Percentiles rank a stretch among this genome's conserved stretches.
phyloP scores from a whole-genome alignment of 2,113 vertebrate genomes.

The Petromus typicus region DNA sequence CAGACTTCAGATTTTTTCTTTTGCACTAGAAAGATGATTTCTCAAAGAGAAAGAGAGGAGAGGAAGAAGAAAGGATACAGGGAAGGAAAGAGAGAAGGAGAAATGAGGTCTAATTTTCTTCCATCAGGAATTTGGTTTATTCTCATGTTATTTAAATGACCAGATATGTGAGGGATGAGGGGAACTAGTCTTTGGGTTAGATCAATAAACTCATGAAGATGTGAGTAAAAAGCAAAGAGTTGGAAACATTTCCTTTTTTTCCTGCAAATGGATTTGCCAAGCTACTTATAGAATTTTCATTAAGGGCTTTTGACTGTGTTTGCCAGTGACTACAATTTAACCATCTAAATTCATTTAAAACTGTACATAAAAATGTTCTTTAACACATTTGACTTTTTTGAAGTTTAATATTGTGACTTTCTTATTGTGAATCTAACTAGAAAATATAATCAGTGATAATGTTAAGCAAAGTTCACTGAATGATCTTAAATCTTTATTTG shows the following conservation, averaged over 20 bases:
- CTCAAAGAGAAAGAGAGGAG: neutral
- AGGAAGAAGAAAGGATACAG: neutral
- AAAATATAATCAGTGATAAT: neutral
- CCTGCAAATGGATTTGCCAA: neutral
- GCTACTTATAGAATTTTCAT: neutral
- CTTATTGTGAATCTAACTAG: neutral
- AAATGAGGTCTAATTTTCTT: neutral
- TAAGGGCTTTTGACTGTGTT: neutral
- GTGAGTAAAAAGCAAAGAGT: neutral
- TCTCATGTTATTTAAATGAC: neutral
- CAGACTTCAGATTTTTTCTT: neutral
- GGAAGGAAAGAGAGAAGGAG: rapidly evolving
- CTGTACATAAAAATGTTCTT: neutral
- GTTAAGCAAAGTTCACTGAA: neutral
- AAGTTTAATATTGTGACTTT: neutral
- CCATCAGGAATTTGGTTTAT: neutral
- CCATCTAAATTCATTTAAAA: neutral
- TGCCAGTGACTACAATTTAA: neutral
- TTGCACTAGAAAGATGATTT: conserved; percentile 9
- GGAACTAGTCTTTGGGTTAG: neutral
- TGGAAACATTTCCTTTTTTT: neutral
- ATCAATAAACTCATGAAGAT: neutral
- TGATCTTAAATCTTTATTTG: neutral
- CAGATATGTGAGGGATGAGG: too few relatives aligned
- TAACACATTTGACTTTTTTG: neutral